Percentiles rank a stretch among this genome's conserved stretches.
These are phyloP conservation scores for Pelmatolapia mariae DNA, from an alignment of 2,113 vertebrate species.

Conservation along the genomic window DNA sequence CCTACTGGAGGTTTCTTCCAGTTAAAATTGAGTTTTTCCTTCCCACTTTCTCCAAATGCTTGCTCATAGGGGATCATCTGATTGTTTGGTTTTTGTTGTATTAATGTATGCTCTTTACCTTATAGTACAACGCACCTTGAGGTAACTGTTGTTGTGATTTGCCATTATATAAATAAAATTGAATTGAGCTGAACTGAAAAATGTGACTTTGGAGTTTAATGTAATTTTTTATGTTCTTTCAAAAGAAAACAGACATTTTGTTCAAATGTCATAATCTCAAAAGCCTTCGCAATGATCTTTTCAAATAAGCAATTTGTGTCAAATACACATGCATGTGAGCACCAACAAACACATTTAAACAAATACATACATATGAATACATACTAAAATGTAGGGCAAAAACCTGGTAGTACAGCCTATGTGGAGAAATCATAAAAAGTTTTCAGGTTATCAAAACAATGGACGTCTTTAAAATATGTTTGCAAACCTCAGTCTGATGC, in stretches of 20 bases:
- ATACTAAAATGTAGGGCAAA: neutral
- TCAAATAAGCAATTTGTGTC: neutral
- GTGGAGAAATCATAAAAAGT: neutral
- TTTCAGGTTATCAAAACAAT: neutral
- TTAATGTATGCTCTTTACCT: neutral
- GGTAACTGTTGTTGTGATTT: neutral
- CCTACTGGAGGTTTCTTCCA: neutral
- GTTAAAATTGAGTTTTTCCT: neutral
- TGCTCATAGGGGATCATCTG: neutral
- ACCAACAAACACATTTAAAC: neutral
- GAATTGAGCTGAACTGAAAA: neutral
- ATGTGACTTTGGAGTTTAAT: neutral
- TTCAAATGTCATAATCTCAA: neutral
- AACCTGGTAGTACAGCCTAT: neutral
- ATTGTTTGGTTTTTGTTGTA: neutral
- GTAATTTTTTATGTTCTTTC: neutral
- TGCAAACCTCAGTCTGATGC: neutral
- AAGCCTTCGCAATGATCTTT: neutral
- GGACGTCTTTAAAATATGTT: neutral
- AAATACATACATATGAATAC: neutral
- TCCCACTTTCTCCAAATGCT: neutral
- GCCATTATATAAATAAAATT: neutral
- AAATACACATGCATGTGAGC: neutral
- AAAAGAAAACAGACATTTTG: neutral
- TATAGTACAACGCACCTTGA: neutral